Conservation (phyloP, 2,888 invertebrate genomes). For the Spicauda simplicius region DNA sequence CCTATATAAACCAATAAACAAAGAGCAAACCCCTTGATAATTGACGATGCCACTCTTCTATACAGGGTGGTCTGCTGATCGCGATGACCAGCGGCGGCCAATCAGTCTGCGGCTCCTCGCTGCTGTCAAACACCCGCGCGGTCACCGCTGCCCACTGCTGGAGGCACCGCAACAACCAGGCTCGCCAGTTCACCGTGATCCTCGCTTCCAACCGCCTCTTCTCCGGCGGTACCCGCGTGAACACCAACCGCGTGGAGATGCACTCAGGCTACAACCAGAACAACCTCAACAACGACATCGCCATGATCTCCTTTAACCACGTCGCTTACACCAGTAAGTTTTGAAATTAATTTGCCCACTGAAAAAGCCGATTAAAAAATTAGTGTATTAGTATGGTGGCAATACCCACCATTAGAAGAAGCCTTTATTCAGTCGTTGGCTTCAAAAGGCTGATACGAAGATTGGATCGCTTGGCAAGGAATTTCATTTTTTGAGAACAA, state of each 20-base stretch:
- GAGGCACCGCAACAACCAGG: conserved; percentile 48
- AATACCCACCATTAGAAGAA: no score
- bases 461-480: no score
- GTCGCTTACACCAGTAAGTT: conserved; percentile 48
- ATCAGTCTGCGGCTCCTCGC: conserved; percentile 53
- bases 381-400: no score
- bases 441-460: no score
- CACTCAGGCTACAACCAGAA: conserved; percentile 49
- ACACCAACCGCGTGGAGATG: conserved; percentile 46
- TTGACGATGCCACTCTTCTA: no score
- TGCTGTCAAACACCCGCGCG: conserved; percentile 47
- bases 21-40: no score
- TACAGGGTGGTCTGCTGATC: conserved; percentile 43
- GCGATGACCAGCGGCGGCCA: conserved; percentile 43
- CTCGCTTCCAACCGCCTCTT: conserved; percentile 48
- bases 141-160: conserved; percentile 57
- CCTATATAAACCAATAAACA: no score
- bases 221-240: conserved; percentile 48
- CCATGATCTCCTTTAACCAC: conserved; percentile 46
- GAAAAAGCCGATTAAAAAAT: no score
- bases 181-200: conserved; percentile 49
- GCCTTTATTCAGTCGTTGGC: no score
- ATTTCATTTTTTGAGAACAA: no score
- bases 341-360: no score
- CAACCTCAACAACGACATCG: conserved; percentile 52